phyloP scores from a whole-genome alignment of 2,113 vertebrate species.

The Tupaia tana region DNA sequence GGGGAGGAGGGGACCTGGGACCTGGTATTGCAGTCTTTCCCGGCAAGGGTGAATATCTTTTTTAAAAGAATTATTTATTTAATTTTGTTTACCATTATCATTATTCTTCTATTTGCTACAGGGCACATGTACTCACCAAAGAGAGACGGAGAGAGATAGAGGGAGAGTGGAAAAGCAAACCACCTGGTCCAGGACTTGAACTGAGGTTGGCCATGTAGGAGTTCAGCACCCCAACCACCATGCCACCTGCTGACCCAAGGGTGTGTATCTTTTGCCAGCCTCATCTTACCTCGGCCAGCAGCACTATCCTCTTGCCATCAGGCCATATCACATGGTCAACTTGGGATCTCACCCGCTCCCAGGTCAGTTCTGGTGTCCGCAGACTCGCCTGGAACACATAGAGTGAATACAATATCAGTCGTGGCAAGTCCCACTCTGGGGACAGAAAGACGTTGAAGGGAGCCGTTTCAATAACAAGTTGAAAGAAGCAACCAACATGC shows the following conservation, averaged over 20 bases:
- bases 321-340: slow-evolving; percentile 99
- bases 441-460: slow-evolving; percentile 29
- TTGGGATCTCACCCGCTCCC: slow-evolving; percentile 98
- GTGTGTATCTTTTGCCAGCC: not conserved
- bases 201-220: too few species aligned
- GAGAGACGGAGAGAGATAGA: too few species aligned
- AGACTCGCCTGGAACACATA: slow-evolving; percentile 92
- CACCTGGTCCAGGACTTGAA: too few species aligned
- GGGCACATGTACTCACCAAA: too few species aligned
- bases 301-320: slow-evolving; percentile 97
- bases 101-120: too few species aligned
- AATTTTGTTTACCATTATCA: too few species aligned
- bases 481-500: slow-evolving; percentile 75
- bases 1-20: not conserved
- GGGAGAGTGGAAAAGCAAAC: too few species aligned
- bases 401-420: not conserved
- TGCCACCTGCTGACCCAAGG: too few species aligned
- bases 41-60: not conserved
- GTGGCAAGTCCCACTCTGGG: not conserved
- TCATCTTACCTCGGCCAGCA: slow-evolving; percentile 94
- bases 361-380: slow-evolving; percentile 96
- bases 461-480: slow-evolving; percentile 74
- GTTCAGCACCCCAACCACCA: too few species aligned
- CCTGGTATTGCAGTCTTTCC: not conserved
- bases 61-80: too few species aligned